Conservation (phyloP, 2,113 vertebrate genomes). For the Microcebus griseorufus region DNA sequence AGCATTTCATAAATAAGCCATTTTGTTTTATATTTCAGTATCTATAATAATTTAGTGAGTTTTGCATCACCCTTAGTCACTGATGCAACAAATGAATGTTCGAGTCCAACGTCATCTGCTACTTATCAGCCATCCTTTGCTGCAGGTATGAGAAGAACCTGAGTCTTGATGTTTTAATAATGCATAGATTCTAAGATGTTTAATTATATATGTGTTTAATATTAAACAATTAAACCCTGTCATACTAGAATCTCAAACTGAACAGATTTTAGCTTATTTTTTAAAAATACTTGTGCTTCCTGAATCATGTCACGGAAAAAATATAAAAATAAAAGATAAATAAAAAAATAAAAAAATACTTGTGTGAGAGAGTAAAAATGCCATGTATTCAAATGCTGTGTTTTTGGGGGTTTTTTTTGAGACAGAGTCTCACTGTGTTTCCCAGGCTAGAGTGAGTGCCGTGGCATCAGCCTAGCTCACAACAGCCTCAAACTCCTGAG, state of each 20-base stretch:
- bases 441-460: no score
- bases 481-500: no score
- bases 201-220: background rate
- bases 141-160: constrained; percentile 88
- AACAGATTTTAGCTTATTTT: constrained; percentile 23
- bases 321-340: no score
- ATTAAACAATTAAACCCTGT: background rate
- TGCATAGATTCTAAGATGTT: background rate
- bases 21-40: constrained; percentile 83
- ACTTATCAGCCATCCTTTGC: constrained; percentile 95
- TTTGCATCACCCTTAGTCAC: constrained; percentile 98
- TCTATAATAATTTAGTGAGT: constrained; percentile 97
- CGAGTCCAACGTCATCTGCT: constrained; percentile 91
- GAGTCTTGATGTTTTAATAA: background rate
- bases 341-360: background rate
- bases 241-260: background rate
- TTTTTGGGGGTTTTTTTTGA: no score
- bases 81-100: constrained; percentile 93
- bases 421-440: no score
- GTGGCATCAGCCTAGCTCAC: no score
- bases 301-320: no score
- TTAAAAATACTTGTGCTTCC: background rate
- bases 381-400: background rate
- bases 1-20: constrained; percentile 34
- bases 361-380: background rate